Evolutionary conservation across 2,888 invertebrate genomes (phyloP).

Genomic region (Synergus gifuensis): DNA sequence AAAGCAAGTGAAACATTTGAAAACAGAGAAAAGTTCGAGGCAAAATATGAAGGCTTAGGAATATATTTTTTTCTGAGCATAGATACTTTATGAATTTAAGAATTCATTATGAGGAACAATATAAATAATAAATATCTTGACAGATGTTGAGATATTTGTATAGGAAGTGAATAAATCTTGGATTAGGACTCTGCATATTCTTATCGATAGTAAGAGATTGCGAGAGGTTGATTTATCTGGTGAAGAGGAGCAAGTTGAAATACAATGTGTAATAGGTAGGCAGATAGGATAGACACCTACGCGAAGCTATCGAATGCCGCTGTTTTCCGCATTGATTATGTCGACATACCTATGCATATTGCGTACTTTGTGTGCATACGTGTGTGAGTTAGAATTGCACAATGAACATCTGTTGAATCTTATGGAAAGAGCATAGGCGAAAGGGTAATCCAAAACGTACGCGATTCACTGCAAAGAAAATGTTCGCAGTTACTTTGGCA

Average conservation of each 20-base stretch:
- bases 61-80: too few species aligned
- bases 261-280: slow-evolving; percentile 4
- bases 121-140: neutral
- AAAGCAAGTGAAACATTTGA: neutral
- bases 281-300: slow-evolving; percentile 32
- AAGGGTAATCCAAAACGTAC: slow-evolving; percentile 56
- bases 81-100: too few species aligned
- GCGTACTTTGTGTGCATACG: slow-evolving; percentile 31
- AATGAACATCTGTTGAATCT: slow-evolving; percentile 49
- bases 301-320: slow-evolving; percentile 43
- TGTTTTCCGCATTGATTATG: slow-evolving; percentile 52
- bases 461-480: slow-evolving; percentile 52
- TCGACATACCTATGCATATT: slow-evolving; percentile 32
- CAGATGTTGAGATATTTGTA: slow-evolving; percentile 4
- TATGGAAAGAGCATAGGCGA: slow-evolving; percentile 53
- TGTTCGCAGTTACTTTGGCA: slow-evolving; percentile 46
- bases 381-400: slow-evolving; percentile 35
- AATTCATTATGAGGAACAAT: too few species aligned
- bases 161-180: slow-evolving; percentile 14
- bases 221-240: neutral
- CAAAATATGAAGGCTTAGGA: too few species aligned
- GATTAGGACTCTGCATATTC: slow-evolving; percentile 23
- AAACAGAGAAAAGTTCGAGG: neutral
- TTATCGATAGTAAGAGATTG: neutral
- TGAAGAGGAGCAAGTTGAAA: slow-evolving; percentile 28